Base-by-base conservation (phyloP, 2,888 invertebrate species). In the Acrobasis consociella region DNA sequence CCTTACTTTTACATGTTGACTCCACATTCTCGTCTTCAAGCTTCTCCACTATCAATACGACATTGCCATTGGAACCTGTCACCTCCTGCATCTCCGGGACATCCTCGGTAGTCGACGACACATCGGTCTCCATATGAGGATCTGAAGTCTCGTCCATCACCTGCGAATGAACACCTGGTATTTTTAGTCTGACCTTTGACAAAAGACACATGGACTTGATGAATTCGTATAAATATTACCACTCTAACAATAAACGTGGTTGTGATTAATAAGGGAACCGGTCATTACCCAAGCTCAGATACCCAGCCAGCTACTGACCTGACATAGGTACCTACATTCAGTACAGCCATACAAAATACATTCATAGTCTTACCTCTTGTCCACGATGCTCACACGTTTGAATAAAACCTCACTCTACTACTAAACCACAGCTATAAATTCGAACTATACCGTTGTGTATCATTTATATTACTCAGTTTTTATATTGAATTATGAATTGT, bases 131-230 rank as follows among this genome's bases (percentile, higher is more conserved):
- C 88, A 89, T 87, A 76, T 85, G 85, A 64, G 77, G 71, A 67
- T 87, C 87, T 67, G 89, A 74, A 69, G 72, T 82, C 71, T 91
- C 90, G 72, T 89, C 91, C 91, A 90, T 91, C 72, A 81, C 82
- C 89, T 90, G 84, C 67, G 78, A 73, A 67, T 82, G 71, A 82
- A 77, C 63, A 72, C 66, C 70, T 78, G 74, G 67, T 83, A 85
- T 83, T 83, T 83, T 71, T 82, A 84, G 72, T 73, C 65, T 76
- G 75, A 78, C 76, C 77, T 79, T 75, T 77, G 71, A 65, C 76
- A 68, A 77, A 76, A 76, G 72, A 78, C 74, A 72, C 51, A 70
- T 56, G 64, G 67, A 67, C 42, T 64, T 22, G n/a, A 62, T 64
- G 69, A 74, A 71, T 72, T 64, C 68, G 67, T 65, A 69, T 62